Evolutionary conservation across 2,113 vertebrate species (phyloP), one percentile per base, ranked within the genome.

Genomic region (Gila orcuttii): DNA sequence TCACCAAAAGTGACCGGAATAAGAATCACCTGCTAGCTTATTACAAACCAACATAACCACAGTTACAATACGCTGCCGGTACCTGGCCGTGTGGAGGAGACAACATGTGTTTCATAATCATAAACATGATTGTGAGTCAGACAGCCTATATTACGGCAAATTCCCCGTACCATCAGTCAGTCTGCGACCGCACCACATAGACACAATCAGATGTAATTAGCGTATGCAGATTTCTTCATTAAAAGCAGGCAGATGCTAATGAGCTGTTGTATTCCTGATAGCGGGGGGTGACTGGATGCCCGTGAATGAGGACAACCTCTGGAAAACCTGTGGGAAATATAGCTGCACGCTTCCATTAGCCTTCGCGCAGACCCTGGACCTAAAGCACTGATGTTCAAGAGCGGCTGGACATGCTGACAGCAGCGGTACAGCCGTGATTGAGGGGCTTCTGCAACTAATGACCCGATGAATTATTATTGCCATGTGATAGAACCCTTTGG

Each of bases 191-290:
- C 82, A 85, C 86, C 85, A 79, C 78, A 86, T 84, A 84, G 85
- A 50, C 62, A 74, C 87, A 88, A 87, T 90, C 89, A 88, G 87
- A 88, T 88, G 75, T 90, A 90, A 88, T 90, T 88, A 88, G 76
- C 83, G 86, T 86, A 90, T 88, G 89, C 87, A 86, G 85, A 90
- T 79, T 88, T 42, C 79, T 86, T 88, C 88, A 90, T 90, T 90
- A 90, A 85, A 88, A 85, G 52, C 84, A 88, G 85, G 89, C 87
- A 90, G 79, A 42, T 62, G 31, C 87, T 90, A 90, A 90, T 83
- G 89, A 86, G 85, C 85, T 83, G 83, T 83, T 88, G 89, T 86
- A 85, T 86, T 88, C 76, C 86, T 87, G 88, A 85, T 79, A 80
- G 78, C 64, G 23, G 84, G 25, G 47, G 31, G 57, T 59, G 73